Evolutionary conservation across 2,888 invertebrate genomes (phyloP).

Genomic region (Tryphoninae sp.): DNA sequence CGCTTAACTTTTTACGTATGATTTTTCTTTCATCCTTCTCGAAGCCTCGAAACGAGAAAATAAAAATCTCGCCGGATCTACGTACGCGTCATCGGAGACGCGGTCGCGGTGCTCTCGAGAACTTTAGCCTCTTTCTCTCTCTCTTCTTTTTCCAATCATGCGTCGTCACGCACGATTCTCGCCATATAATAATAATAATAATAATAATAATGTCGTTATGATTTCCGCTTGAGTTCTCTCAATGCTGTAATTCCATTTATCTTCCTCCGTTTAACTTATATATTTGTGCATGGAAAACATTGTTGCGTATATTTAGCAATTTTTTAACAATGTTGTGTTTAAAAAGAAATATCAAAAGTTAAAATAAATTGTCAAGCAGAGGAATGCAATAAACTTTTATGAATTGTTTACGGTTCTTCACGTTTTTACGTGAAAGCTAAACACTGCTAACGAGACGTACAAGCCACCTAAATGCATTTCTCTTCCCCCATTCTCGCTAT

Average conservation of each 20-base stretch:
- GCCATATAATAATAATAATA: constrained; percentile 51
- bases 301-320: constrained; percentile 5
- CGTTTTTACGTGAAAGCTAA: too few species aligned
- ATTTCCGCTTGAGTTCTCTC: constrained; percentile 58
- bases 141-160: constrained; percentile 41
- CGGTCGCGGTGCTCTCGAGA: constrained; percentile 47
- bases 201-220: constrained; percentile 57
- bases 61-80: constrained; percentile 66
- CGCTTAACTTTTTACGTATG: background rate
- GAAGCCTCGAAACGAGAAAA: constrained; percentile 3
- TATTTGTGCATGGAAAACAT: constrained; percentile 16
- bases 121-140: constrained; percentile 30
- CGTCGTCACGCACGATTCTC: constrained; percentile 47
- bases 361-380: background rate
- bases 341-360: background rate
- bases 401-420: too few species aligned
- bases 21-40: background rate
- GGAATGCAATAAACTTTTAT: too few species aligned
- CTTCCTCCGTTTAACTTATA: background rate
- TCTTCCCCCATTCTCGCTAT: too few species aligned
- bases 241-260: constrained; percentile 6
- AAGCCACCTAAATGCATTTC: too few species aligned
- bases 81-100: constrained; percentile 65
- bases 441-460: too few species aligned
- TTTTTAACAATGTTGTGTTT: background rate